Evolutionary conservation across 2,888 invertebrate species (phyloP).

Genomic region (Thecocarcelia acutangulata): DNA sequence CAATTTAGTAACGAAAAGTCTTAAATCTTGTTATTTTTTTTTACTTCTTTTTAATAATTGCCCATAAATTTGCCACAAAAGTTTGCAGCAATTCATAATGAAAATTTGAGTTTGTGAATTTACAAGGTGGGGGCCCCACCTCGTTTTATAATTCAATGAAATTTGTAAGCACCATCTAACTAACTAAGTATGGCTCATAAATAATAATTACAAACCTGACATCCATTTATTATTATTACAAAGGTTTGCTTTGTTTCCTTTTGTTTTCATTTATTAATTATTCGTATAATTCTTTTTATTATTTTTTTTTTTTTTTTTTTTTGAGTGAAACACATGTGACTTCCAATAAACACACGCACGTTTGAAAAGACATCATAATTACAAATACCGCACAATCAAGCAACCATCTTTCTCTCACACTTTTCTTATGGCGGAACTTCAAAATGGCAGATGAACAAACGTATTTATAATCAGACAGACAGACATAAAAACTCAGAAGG

Average conservation of each 20-base stretch:
- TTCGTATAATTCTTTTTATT: conserved; percentile 19
- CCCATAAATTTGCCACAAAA: not conserved
- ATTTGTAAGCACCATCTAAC: conserved; percentile 31
- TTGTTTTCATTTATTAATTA: not conserved
- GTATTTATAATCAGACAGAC: not conserved
- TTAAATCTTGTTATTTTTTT: not conserved
- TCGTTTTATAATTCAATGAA: conserved; percentile 3
- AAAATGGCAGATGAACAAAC: conserved; percentile 6
- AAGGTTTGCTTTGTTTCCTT: conserved; percentile 7
- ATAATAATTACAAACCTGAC: conserved; percentile 57
- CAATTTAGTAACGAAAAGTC: no score
- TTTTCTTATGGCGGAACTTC: not conserved
- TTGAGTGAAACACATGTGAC: conserved; percentile 32
- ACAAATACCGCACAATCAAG: not conserved
- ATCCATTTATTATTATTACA: conserved; percentile 43
- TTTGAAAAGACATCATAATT: not conserved
- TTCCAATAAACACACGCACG: not conserved
- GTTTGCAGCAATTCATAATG: not conserved
- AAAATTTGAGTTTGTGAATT: not conserved
- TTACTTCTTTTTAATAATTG: not conserved
- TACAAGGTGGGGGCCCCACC: not conserved
- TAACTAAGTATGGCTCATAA: conserved; percentile 48
- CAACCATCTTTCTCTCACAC: not conserved
- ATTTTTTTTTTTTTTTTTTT: no score
- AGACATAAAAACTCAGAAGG: not conserved